These are phyloP conservation scores for Allygus modestus DNA, from an alignment of 2,888 invertebrate species.

Conservation along the genomic window DNA sequence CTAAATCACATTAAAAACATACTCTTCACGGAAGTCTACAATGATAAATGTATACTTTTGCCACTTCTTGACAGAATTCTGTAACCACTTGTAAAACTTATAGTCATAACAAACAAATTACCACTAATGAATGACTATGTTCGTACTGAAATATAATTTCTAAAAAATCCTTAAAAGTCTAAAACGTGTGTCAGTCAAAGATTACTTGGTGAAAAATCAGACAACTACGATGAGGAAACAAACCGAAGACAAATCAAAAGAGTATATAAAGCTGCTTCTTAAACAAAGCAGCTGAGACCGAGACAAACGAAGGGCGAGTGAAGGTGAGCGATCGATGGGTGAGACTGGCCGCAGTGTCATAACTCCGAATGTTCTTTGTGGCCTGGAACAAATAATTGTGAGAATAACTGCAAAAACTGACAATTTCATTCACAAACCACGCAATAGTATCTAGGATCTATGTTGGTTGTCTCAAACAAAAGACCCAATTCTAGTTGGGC, in stretches of 20 bases:
- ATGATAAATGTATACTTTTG: neutral
- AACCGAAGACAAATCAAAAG: neutral
- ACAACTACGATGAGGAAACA: conserved; percentile 8
- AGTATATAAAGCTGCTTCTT: conserved; percentile 31
- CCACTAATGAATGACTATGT: neutral
- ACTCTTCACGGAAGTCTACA: neutral
- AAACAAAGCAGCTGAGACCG: conserved; percentile 26
- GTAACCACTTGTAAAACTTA: neutral
- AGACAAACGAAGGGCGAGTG: neutral
- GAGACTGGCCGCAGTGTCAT: conserved; percentile 38
- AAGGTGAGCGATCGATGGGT: neutral
- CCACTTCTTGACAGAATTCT: neutral
- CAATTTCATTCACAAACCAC: too few species aligned
- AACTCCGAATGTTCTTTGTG: conserved; percentile 53
- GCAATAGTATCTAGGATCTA: too few species aligned
- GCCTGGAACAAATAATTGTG: conserved; percentile 44
- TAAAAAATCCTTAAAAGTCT: neutral
- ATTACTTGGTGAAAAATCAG: neutral
- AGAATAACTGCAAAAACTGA: neutral
- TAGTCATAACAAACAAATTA: neutral
- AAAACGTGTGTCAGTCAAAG: conserved; percentile 9
- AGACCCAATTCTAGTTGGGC: too few species aligned
- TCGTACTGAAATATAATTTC: neutral
- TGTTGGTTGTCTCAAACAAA: too few species aligned
- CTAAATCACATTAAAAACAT: neutral